Evolutionary conservation across 2,888 invertebrate species (phyloP).

Genomic region (Drosophila picticornis): DNA sequence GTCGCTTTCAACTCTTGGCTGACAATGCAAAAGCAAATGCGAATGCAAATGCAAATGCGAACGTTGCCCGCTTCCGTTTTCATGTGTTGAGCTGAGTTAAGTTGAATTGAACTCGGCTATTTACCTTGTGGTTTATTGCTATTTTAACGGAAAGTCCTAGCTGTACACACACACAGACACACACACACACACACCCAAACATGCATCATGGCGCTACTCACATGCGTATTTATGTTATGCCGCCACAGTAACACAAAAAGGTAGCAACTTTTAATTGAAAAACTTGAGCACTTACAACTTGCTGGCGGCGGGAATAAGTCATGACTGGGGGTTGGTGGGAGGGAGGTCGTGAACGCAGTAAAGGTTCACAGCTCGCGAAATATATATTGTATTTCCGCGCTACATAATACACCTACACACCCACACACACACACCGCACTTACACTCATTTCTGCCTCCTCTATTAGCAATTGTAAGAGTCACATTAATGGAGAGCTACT

Average conservation of each 20-base stretch:
- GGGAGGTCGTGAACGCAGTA: background rate
- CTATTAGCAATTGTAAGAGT: constrained; percentile 65
- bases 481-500: constrained; percentile 42
- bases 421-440: constrained; percentile 26
- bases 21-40: constrained; percentile 6
- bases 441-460: constrained; percentile 19
- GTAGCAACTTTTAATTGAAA: constrained; percentile 80
- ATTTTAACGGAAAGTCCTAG: constrained; percentile 59
- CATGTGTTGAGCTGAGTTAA: constrained; percentile 2
- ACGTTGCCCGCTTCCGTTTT: background rate
- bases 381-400: constrained; percentile 65
- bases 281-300: constrained; percentile 80
- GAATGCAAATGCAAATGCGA: background rate
- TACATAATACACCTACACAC: constrained; percentile 34
- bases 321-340: background rate
- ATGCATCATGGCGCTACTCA: constrained; percentile 41
- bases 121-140: constrained; percentile 70
- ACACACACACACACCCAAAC: constrained; percentile 17
- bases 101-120: constrained; percentile 35
- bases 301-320: constrained; percentile 42
- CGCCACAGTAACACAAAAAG: constrained; percentile 75
- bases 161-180: constrained; percentile 17
- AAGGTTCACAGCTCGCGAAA: constrained; percentile 47
- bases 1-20: constrained; percentile 31
- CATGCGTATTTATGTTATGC: constrained; percentile 76